Evolutionary conservation across 1,140 invertebrate species (phyloP).

Genomic region (Teleopsis dalmanni): DNA sequence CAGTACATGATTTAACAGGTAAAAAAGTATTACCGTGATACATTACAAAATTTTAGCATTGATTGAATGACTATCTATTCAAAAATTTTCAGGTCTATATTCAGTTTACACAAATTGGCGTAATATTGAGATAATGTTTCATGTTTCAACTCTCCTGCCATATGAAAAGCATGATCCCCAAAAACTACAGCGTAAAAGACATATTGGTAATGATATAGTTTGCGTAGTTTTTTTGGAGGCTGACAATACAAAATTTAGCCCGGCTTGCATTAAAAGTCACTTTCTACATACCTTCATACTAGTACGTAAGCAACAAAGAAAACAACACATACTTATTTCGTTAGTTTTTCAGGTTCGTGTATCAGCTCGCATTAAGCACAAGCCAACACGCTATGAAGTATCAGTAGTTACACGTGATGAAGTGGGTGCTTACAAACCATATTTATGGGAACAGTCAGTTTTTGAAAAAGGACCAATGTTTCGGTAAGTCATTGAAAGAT

Average conservation of each 20-base stretch:
- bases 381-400: slow-evolving; percentile 80
- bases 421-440: slow-evolving; percentile 94
- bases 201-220: slow-evolving; percentile 97
- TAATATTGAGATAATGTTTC: slow-evolving; percentile 92
- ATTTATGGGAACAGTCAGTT: slow-evolving; percentile 86
- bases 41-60: neutral
- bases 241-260: slow-evolving; percentile 85
- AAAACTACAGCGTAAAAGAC: slow-evolving; percentile 87
- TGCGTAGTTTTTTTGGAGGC: slow-evolving; percentile 90
- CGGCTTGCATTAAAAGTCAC: slow-evolving; percentile 87
- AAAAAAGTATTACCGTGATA: neutral
- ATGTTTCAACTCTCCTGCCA: slow-evolving; percentile 88
- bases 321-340: neutral
- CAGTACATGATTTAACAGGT: slow-evolving; percentile 51
- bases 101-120: slow-evolving; percentile 92
- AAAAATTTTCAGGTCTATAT: slow-evolving; percentile 60
- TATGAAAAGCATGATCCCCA: slow-evolving; percentile 88
- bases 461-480: slow-evolving; percentile 86
- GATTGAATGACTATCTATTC: neutral
- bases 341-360: slow-evolving; percentile 72
- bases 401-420: slow-evolving; percentile 93
- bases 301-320: slow-evolving; percentile 42
- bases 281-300: slow-evolving; percentile 88
- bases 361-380: slow-evolving; percentile 74
- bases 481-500: slow-evolving; percentile 44